Conservation (phyloP, 2,797 vertebrate species). For the Schizopygopsis pylzovi region DNA sequence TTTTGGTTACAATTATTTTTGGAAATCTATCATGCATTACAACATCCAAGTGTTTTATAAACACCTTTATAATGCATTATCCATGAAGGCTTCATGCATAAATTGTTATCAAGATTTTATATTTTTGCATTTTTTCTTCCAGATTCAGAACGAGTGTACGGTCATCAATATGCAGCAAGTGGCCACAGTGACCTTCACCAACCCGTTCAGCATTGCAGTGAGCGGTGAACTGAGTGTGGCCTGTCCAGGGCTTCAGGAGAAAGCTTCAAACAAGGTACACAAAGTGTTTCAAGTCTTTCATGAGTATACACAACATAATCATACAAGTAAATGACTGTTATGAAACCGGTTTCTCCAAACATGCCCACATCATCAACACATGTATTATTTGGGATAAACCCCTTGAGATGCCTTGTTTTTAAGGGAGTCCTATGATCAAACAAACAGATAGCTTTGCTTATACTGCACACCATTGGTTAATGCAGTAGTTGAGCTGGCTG, state of each 20-base stretch:
- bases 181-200: conserved; percentile 72
- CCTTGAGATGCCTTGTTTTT: too few relatives aligned
- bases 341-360: background rate
- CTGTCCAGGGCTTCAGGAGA: conserved; percentile 71
- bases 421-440: too few relatives aligned
- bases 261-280: conserved; percentile 69
- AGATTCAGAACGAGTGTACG: conserved; percentile 67
- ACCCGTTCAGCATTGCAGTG: conserved; percentile 69
- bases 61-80: background rate
- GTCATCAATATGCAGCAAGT: conserved; percentile 58
- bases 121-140: background rate
- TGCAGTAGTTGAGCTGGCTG: background rate
- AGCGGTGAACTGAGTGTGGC: conserved; percentile 69
- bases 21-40: background rate
- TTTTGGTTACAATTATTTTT: background rate
- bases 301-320: background rate
- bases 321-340: background rate
- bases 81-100: too few relatives aligned
- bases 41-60: background rate
- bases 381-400: too few relatives aligned
- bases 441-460: too few relatives aligned
- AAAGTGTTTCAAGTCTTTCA: background rate
- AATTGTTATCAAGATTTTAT: too few relatives aligned
- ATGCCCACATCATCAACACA: background rate
- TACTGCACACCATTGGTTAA: background rate